Evolutionary conservation across 1,140 invertebrate species (phyloP), one percentile per base, ranked within the genome.

Genomic region (Physella acuta): DNA sequence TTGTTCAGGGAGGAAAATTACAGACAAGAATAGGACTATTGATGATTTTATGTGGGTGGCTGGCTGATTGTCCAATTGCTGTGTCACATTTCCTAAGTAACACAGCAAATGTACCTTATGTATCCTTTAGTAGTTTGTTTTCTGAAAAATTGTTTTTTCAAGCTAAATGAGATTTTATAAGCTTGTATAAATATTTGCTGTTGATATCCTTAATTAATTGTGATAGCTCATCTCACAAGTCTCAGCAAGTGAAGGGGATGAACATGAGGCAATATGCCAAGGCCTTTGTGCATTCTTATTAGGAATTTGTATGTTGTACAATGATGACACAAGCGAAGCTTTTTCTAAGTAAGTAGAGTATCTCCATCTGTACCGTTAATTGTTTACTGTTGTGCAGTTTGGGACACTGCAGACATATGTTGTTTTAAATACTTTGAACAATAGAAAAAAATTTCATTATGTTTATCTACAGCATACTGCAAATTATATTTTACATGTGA

Each of bases 281-380:
- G 95, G 95, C 58, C 86, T 99, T 68, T 95, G 94, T 84, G 94
- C 97, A 1, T 95, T 99, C 82, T 86, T 98, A 4, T 90, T 99
- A 75, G 96, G 94, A 1, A 88, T 99, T 55, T 97, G 94, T 82
- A 89, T 98, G 58, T 89, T 93, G 71, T 97, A 93, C 84, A 98
- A 98, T 84, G 93, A 98, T 79, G 91, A 96, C 76, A 90, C 90
- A 1, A 90, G 94, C 30, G 85, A 90, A 37, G 89, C 89, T 73
- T 94, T 93, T 81, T 90, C 90, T 0, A 92, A 82, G 82, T 84
- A 75, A 78, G 78, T 75, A 31, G n/a, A n/a, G n/a, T n/a, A n/a
- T n/a, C n/a, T n/a, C n/a, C n/a, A n/a, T n/a, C n/a, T n/a, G n/a
- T n/a, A n/a, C n/a, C n/a, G n/a, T n/a, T n/a, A n/a, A n/a, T n/a